Evolutionary conservation across 2,797 vertebrate species (phyloP).

Genomic region (Enteromius treurensis): DNA sequence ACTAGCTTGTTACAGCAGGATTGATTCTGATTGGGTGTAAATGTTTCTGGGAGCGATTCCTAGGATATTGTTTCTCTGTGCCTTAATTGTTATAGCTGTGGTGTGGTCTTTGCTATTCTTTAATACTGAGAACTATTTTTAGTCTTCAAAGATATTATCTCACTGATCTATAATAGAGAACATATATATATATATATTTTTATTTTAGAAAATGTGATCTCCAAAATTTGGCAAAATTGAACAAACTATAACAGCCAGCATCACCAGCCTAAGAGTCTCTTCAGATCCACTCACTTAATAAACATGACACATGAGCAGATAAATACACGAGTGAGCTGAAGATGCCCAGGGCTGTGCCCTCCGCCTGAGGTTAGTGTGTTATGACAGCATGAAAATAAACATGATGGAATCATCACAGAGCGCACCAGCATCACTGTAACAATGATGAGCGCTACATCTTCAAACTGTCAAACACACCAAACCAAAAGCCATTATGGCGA

Average conservation of each 20-base stretch:
- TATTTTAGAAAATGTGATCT: too few relatives aligned
- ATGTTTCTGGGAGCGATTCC: neutral
- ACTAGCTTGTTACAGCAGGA: too few relatives aligned
- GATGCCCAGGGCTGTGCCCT: neutral
- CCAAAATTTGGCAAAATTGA: too few relatives aligned
- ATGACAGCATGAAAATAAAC: neutral
- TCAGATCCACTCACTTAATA: neutral
- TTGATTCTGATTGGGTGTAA: neutral
- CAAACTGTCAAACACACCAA: constrained; percentile 6
- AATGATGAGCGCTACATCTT: neutral
- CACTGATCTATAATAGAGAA: too few relatives aligned
- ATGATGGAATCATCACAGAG: neutral
- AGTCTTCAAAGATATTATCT: neutral
- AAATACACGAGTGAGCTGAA: neutral
- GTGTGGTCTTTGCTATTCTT: neutral
- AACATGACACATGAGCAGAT: neutral
- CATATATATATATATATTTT: too few relatives aligned
- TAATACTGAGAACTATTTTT: neutral
- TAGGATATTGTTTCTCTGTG: neutral
- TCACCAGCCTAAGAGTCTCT: neutral
- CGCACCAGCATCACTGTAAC: constrained; percentile 13
- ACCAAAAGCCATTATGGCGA: neutral
- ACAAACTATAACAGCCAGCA: neutral
- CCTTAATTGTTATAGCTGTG: neutral
- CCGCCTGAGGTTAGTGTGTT: neutral